Base-by-base conservation (phyloP, 2,797 vertebrate genomes). In the Centroberyx gerrardi region DNA sequence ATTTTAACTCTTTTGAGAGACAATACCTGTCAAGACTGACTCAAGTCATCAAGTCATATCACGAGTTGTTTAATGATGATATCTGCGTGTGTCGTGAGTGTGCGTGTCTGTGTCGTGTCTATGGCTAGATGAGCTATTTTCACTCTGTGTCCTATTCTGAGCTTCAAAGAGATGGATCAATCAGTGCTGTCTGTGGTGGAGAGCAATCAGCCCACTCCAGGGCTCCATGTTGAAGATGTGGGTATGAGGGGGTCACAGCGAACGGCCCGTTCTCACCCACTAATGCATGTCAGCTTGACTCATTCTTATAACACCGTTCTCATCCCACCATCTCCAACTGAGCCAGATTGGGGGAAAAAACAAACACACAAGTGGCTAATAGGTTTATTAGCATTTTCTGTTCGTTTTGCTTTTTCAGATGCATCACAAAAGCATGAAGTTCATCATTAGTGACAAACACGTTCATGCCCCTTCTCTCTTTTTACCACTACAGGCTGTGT, bases 271-370 rank as follows among this genome's bases (percentile, higher is more conserved):
- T 75, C 81, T 78, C 82, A 66, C 88, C 88, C 87, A 91, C 90
- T 69, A 63, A 68, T 56, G 79, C 68, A n/a, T 73, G 61, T 59
- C 74, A 80, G 72, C 88, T 87, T 91, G 92, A 94, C 85, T 93
- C 92, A 92, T 86, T 87, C 81, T 86, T 69, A 77, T 84, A 63
- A 44, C 72, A 82, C 59, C 55, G 1, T 71, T 76, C 73, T 56
- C 58, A 54, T 60, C 83, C 66, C 81, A 85, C 75, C 76, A 82
- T 3, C 71, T 55, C 27, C 80, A 61, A 58, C 55, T 70, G 72
- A 74, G 65, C 79, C 42, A 40, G 51, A 74, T 62, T 6, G 9
- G 49, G 13, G n/a, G n/a, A n/a, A 14, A 56, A 27, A 63, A 74
- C 78, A 65, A 72, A 33, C 71, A 69, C 22, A 22, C 59, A 33